These are phyloP conservation scores for Drosophila nigritarsus DNA, from an alignment of 2,888 invertebrate genomes.

Conservation along the genomic window DNA sequence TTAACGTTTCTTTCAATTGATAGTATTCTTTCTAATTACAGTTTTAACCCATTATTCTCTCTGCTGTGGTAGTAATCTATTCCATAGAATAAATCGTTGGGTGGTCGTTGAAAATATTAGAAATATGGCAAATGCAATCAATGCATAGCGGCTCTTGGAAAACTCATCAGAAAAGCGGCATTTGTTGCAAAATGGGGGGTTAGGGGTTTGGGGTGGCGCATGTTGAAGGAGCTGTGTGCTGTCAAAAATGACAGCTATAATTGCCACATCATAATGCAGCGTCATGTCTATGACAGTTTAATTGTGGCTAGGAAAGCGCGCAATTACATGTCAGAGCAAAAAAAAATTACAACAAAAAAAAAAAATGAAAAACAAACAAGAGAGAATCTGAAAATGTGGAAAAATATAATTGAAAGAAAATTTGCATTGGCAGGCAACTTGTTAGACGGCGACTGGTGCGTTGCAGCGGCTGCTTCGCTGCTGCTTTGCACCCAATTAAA, in stretches of 20 bases:
- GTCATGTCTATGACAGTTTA: conserved; percentile 80
- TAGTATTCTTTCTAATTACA: neutral
- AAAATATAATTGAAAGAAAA: conserved; percentile 73
- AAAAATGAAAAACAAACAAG: neutral
- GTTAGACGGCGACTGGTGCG: conserved; percentile 41
- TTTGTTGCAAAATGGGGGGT: neutral
- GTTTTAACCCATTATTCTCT: neutral
- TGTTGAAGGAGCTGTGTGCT: conserved; percentile 48
- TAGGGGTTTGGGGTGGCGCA: neutral
- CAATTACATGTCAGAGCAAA: conserved; percentile 68
- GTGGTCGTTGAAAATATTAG: conserved; percentile 35
- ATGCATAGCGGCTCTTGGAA: conserved; percentile 32
- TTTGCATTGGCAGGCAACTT: conserved; percentile 71
- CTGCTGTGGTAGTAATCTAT: neutral
- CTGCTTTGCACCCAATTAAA: conserved; percentile 83
- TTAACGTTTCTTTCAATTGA: neutral
- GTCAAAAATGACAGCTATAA: conserved; percentile 77
- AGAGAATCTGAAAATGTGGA: conserved; percentile 40
- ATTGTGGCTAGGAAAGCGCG: conserved; percentile 80
- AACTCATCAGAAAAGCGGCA: conserved; percentile 52
- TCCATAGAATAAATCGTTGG: conserved; percentile 13
- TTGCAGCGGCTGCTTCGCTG: conserved; percentile 25
- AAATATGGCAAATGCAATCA: conserved; percentile 28
- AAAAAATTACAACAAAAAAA: too few relatives aligned
- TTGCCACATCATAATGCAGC: conserved; percentile 77